Percentiles rank a stretch among this genome's conserved stretches.
Conservation (phyloP, 1,140 invertebrate genomes). For the Achroia grisella region DNA sequence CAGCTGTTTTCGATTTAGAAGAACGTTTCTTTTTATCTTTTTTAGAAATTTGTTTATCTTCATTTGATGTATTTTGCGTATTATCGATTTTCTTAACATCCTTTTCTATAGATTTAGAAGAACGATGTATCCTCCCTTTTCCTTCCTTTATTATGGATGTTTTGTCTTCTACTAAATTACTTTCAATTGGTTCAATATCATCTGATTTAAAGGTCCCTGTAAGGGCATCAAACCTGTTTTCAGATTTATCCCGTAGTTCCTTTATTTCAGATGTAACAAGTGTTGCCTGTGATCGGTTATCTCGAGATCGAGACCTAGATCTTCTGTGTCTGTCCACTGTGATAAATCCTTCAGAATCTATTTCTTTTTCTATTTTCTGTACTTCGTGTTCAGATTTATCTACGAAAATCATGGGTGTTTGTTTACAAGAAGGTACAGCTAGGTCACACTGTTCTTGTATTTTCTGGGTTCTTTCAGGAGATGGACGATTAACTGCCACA, state of each 20-base stretch:
- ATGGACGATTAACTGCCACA: conserved; percentile 43
- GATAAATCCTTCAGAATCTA: conserved; percentile 66
- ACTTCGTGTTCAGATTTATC: conserved; percentile 41
- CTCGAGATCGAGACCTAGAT: conserved; percentile 62
- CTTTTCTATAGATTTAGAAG: conserved; percentile 49
- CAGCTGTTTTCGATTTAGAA: conserved; percentile 41
- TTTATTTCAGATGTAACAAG: conserved; percentile 19
- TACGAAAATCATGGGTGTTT: conserved; percentile 59
- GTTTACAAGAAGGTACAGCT: conserved; percentile 10
- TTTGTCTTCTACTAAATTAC: conserved; percentile 28
- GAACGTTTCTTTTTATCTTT: conserved; percentile 51
- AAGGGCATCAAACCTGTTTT: conserved; percentile 55
- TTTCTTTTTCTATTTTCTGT: conserved; percentile 31
- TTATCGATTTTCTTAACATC: conserved; percentile 24
- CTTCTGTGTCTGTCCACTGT: conserved; percentile 57
- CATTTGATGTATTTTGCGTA: conserved; percentile 25
- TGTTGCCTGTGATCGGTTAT: conserved; percentile 32
- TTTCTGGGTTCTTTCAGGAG: conserved; percentile 29
- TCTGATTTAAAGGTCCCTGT: conserved; percentile 33
- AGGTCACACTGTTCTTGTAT: conserved; percentile 15
- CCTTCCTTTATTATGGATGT: conserved; percentile 16
- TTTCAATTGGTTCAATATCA: conserved; percentile 21
- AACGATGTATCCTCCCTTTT: conserved; percentile 32
- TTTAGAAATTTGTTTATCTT: conserved; percentile 37
- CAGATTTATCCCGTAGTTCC: conserved; percentile 41